phyloP scores from a whole-genome alignment of 2,888 invertebrate species.

The Apamea anceps region DNA sequence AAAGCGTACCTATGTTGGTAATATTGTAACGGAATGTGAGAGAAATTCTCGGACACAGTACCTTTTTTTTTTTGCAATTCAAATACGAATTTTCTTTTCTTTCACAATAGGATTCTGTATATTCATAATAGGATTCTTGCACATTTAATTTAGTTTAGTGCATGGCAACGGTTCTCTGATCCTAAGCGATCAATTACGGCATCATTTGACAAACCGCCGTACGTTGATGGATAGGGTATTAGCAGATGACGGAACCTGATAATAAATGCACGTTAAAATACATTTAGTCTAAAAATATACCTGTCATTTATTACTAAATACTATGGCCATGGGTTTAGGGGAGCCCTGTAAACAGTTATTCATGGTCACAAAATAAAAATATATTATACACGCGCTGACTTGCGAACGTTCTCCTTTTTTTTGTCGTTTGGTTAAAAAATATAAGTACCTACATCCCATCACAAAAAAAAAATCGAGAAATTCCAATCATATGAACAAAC shows the following conservation, averaged over 20 bases:
- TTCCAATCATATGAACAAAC: too few species aligned
- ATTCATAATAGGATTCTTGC: background rate
- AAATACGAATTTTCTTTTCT: slow-evolving; percentile 19
- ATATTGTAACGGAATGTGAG: slow-evolving; percentile 42
- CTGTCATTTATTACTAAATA: background rate
- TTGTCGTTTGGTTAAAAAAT: too few species aligned
- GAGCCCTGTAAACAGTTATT: too few species aligned
- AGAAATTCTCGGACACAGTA: slow-evolving; percentile 7
- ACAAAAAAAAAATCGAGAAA: too few species aligned
- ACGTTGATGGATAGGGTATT: slow-evolving; percentile 8
- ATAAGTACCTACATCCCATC: too few species aligned
- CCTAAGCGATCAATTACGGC: slow-evolving; percentile 19
- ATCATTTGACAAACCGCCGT: slow-evolving; percentile 21
- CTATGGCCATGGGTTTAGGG: background rate
- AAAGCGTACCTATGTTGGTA: slow-evolving; percentile 26
- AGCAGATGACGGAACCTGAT: background rate
- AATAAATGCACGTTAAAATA: slow-evolving; percentile 4
- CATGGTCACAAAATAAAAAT: too few species aligned
- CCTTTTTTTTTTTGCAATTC: slow-evolving; percentile 25
- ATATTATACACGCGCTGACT: too few species aligned
- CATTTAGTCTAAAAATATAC: background rate
- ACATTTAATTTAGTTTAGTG: slow-evolving; percentile 20
- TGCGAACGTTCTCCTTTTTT: too few species aligned
- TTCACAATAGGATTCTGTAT: background rate
- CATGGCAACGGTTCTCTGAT: slow-evolving; percentile 14